These are phyloP conservation scores for Hydropotes inermis DNA, from an alignment of 2,113 vertebrate genomes.

Conservation along the genomic window DNA sequence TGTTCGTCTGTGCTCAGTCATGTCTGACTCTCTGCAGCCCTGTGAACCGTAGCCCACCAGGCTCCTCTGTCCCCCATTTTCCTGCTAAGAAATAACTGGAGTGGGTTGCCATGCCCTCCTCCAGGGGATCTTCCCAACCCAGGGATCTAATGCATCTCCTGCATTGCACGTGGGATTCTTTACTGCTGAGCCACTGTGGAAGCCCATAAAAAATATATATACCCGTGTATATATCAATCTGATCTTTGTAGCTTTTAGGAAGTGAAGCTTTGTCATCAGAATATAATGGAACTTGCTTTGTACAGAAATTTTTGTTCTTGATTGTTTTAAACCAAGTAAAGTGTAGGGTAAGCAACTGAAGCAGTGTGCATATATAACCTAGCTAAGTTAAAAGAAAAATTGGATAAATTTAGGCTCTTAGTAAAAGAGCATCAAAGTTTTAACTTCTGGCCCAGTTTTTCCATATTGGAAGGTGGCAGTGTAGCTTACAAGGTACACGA, in stretches of 20 bases:
- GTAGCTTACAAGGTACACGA: neutral
- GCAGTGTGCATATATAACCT: neutral
- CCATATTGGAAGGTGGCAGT: neutral
- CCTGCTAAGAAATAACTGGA: neutral
- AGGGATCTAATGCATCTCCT: neutral
- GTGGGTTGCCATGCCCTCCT: neutral
- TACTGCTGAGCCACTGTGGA: neutral
- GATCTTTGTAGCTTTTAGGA: neutral
- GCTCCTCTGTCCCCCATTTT: neutral
- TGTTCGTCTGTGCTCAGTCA: neutral
- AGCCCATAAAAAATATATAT: neutral
- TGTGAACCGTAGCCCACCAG: neutral
- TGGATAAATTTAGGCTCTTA: neutral
- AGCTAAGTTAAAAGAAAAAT: neutral
- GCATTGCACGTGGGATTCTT: neutral
- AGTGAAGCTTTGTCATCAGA: neutral
- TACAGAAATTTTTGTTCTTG: neutral
- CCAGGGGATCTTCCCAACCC: neutral
- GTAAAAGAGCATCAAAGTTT: neutral
- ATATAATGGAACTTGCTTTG: neutral
- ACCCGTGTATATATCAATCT: neutral
- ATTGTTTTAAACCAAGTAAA: neutral
- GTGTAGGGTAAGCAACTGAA: neutral
- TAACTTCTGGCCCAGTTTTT: neutral
- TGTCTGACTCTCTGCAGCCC: neutral